Base-by-base conservation (phyloP, 2,113 vertebrate genomes). In the Megaleporinus macrocephalus region DNA sequence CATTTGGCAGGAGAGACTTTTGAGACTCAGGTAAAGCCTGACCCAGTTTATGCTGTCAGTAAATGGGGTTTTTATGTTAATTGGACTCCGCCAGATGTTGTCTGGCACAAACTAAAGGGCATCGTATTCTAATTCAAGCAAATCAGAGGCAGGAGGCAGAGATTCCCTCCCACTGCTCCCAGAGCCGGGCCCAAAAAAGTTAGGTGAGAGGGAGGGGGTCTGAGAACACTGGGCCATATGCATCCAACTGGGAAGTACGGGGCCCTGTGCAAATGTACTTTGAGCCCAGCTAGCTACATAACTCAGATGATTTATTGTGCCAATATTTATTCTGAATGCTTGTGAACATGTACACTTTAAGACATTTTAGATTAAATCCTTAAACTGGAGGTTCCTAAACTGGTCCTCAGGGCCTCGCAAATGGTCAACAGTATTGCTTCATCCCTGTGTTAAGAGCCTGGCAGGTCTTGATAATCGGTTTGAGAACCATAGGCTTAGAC, bases 91-190 rank as follows among this genome's bases (percentile, higher is more conserved):
- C 13, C 30, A 26, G 57, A 18, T 30, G 15, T 18, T 57, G n/a
- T 55, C 65, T 33, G 51, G 11, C 3, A 59, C 49, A 29, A 26
- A 26, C n/a, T 69, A 51, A 62, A 30, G 59, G 26, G 78, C 24
- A 29, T 47, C 36, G 16, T 49, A 79, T 72, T 72, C 53, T 72
- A 30, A 72, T n/a, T 13, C 44, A 62, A 62, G 81, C 66, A 49
- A 71, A 77, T 71, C 13, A 30, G 16, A 47, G 72, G n/a, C 24
- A 49, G 53, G 16, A 57, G 33, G 73, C 1, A 36, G 73, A 20
- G 2, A 72, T 61, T 22, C 33, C 49, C 49, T 47, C 75, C 6
- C 36, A 41, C 20, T 24, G 61, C 81, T 78, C 29, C 62, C 20
- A 73, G 53, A 44, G 44, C n/a, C 70, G 26, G 33, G 47, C 44